Evolutionary conservation across 2,888 invertebrate species (phyloP).

Genomic region (Dicyrtoma fusca): DNA sequence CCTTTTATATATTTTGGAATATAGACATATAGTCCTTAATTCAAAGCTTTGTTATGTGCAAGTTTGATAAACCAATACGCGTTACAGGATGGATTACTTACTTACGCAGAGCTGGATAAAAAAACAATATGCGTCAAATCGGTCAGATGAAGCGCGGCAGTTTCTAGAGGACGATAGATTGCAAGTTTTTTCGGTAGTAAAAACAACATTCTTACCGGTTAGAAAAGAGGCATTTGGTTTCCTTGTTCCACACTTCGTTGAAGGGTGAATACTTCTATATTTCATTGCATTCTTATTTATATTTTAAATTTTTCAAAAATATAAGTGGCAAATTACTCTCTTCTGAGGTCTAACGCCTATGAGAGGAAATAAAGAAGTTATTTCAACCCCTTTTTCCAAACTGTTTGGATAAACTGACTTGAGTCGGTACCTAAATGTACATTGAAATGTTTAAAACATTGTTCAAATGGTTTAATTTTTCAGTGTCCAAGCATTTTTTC

Average conservation of each 20-base stretch:
- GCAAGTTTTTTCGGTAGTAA: conserved; percentile 5
- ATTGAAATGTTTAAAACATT: not conserved
- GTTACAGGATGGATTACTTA: no score
- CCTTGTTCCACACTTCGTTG: conserved; percentile 10
- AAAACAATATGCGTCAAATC: not conserved
- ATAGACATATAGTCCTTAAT: no score
- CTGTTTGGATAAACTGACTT: no score
- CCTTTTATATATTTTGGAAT: no score
- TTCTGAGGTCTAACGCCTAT: no score
- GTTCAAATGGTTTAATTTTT: not conserved
- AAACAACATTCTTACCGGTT: conserved; percentile 12
- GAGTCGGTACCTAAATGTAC: not conserved
- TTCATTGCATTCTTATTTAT: no score
- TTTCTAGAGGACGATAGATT: not conserved
- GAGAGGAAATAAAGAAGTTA: not conserved
- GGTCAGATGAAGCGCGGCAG: not conserved
- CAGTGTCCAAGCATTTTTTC: conserved; percentile 44
- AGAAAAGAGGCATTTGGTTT: not conserved
- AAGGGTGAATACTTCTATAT: conserved; percentile 30
- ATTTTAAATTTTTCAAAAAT: no score
- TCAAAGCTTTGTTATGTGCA: no score
- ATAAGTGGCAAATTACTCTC: no score
- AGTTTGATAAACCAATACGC: no score
- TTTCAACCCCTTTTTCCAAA: no score
- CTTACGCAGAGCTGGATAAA: not conserved